These are phyloP conservation scores for Psittacus erithacus DNA, from an alignment of 2,113 vertebrate species.

Conservation along the genomic window DNA sequence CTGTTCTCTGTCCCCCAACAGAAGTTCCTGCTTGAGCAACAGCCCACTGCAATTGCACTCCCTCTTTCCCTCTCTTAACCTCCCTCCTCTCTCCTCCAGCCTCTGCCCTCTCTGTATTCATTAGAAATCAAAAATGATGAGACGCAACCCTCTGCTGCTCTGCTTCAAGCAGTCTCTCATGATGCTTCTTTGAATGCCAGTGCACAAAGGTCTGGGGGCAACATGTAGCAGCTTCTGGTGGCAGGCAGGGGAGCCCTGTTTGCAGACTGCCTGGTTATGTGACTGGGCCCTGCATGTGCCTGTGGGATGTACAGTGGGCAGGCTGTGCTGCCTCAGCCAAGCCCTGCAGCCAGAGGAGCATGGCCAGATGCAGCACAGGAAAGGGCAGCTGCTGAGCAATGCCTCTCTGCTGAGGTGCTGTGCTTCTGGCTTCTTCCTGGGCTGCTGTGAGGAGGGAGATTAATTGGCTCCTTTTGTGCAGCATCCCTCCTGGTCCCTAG, in stretches of 20 bases:
- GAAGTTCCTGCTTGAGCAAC: background rate
- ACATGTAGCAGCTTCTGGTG: background rate
- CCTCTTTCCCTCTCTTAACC: background rate
- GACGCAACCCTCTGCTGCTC: background rate
- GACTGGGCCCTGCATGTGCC: rapidly evolving
- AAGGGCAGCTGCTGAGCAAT: background rate
- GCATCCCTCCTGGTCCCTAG: background rate
- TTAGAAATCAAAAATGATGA: rapidly evolving
- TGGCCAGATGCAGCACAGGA: background rate
- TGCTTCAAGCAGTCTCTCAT: background rate
- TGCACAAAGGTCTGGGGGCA: rapidly evolving
- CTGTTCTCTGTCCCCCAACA: background rate
- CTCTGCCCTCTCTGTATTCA: background rate
- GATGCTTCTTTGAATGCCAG: background rate
- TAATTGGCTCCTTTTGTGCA: background rate
- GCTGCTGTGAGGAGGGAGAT: background rate
- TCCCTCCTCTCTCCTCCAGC: background rate
- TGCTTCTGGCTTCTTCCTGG: background rate
- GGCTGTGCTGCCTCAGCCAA: background rate
- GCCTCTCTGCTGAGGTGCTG: background rate
- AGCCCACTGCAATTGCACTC: background rate
- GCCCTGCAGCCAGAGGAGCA: rapidly evolving
- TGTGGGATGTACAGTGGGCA: background rate
- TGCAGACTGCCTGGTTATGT: rapidly evolving
- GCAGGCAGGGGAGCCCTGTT: background rate